Conservation (phyloP, 2,113 vertebrate species). For the human (Homo sapiens) region GRCh38 chr4:108160001-108160500, state of each 20-base stretch:
- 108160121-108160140: constrained; percentile 40
- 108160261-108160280: neutral
- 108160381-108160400: neutral
- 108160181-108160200: neutral
- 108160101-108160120: constrained; percentile 54
- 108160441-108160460: neutral
- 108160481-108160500: neutral
- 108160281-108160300: neutral
- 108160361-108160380: neutral
- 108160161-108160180: neutral
- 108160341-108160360: constrained; percentile 38
- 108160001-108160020: constrained; percentile 2
- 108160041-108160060: constrained; percentile 17
- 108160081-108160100: constrained; percentile 46
- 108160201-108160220: neutral
- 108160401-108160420: neutral
- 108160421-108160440: neutral
- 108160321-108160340: neutral
- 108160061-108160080: constrained; percentile 15
- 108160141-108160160: neutral
- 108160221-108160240: neutral
- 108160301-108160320: neutral
- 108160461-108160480: neutral
- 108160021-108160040: constrained; percentile 34
- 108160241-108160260: neutral